Base-by-base conservation (phyloP, 2,797 vertebrate species). In the Phataginus tricuspis region DNA sequence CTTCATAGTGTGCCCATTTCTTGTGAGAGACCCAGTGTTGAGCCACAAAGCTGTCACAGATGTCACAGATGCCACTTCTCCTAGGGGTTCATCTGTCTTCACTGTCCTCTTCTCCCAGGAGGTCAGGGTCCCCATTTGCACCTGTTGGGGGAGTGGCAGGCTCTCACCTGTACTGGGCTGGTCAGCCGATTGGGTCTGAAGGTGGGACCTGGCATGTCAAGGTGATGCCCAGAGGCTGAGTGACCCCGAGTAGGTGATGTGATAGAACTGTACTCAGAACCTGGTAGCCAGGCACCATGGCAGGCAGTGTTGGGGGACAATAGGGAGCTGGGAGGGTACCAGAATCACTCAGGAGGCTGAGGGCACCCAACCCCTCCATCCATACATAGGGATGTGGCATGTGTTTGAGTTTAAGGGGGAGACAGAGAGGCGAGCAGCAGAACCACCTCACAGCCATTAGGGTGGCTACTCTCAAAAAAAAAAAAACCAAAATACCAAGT, bases 221-320 rank as follows among this genome's bases (percentile, higher is more conserved):
- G 49, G 15, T 4, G 72, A 42, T 15, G 45, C 39, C 0, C 0
- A 0, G 9, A n/a, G 68, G 29, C 12, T 7, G 0, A 0, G 2
- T 19, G 78, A 31, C 27, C 5, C 84, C 21, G 21, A 31, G 34
- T 64, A 25, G 42, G 51, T 3, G 19, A 27, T 14, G 42, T 37
- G 69, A 7, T 49, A 1, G 42, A 31, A 10, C 34, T 29, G 5
- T 10, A 16, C 18, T 9, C 23, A 12, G 25, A 37, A 25, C 25
- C 42, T 39, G 13, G 23, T 10, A 27, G 51, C 61, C 51, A 45
- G 45, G 45, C 34, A 4, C 49, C 16, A 2, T 15, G 25, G 31
- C 6, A 8, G 66, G 51, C 14, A 0, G 37, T 14, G 77, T 4
- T 45, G 7, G 55, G 63, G 59, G 19, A 13, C 0, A 4, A 1